These are phyloP conservation scores for Drosophila pectinifera DNA, from an alignment of 1,140 invertebrate genomes.

Conservation along the genomic window DNA sequence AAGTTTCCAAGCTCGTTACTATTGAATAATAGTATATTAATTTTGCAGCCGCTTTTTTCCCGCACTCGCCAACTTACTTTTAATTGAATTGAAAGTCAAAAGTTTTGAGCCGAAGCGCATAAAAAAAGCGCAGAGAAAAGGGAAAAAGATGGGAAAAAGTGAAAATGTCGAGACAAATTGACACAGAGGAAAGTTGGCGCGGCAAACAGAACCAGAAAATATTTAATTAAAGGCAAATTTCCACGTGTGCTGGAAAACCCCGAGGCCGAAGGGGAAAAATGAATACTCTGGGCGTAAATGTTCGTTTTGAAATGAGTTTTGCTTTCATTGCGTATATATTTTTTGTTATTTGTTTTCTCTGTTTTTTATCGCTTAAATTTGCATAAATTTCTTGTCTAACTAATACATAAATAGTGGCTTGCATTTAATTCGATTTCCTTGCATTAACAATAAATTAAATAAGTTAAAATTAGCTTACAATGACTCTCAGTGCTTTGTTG, in stretches of 20 bases:
- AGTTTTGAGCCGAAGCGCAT: constrained; percentile 31
- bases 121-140: not conserved
- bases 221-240: constrained; percentile 52
- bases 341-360: constrained; percentile 64
- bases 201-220: constrained; percentile 29
- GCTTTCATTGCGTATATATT: constrained; percentile 47
- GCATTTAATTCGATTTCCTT: constrained; percentile 52
- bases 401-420: constrained; percentile 74
- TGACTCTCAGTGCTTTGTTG: constrained; percentile 77
- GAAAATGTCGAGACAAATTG: constrained; percentile 51
- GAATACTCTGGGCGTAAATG: constrained; percentile 24
- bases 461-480: constrained; percentile 73
- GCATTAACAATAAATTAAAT: constrained; percentile 70
- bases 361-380: constrained; percentile 60
- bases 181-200: constrained; percentile 41
- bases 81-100: constrained; percentile 57
- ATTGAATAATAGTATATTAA: constrained; percentile 57
- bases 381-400: constrained; percentile 74
- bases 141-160: constrained; percentile 13
- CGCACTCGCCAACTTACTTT: constrained; percentile 38
- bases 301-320: constrained; percentile 55
- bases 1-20: constrained; percentile 54
- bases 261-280: constrained; percentile 13
- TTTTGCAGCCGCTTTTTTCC: constrained; percentile 38
- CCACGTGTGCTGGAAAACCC: constrained; percentile 20